Evolutionary conservation across 1,140 invertebrate genomes (phyloP), one percentile per base, ranked within the genome.

Genomic region (Pteromalus puparum): DNA sequence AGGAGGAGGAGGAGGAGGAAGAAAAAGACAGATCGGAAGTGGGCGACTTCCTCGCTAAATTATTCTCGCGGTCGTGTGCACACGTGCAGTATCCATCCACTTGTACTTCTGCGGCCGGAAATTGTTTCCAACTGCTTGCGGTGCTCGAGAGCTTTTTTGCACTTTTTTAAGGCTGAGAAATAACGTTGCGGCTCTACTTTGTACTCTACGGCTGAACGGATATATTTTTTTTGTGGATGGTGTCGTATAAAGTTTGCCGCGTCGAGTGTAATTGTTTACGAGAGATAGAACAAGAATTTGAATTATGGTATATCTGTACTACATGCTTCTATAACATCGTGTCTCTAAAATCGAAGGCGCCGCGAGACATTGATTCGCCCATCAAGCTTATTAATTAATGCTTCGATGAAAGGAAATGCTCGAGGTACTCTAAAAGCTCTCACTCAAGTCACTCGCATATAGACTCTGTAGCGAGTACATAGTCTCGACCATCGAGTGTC

Each of bases 111-210:
- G 67, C 67, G 67, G 38, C 42, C 28, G 80, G 26, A 82, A 82
- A 82, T 74, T 82, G 80, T 74, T 82, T 74, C 46, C 70, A 61
- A 82, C 80, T 30, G 38, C 26, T 28, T 38, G 72, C 18, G 53
- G 53, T 61, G 15, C 15, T 61, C 53, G 18, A 5, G 78, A 18
- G 48, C 38, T 78, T 42, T 21, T 38, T 79, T 68, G 28, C 77
- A 21, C 21, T 38, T 38, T n/a, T 68, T 9, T 75, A 1, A 48
- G 46, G 21, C 21, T 0, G 42, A 13, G n/a, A 3, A 26, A 77
- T 61, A 42, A 42, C 38, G 38, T 42, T 42, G 38, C 38, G 38
- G 38, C 38, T 42, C 7, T 42, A 42, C 38, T 42, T 42, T 42
- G 10, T 2, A 42, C 38, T 42, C 6, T 53, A 4, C 3, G 48